Conservation (phyloP, 2,797 vertebrate species). For the Danio albolineatus region DNA sequence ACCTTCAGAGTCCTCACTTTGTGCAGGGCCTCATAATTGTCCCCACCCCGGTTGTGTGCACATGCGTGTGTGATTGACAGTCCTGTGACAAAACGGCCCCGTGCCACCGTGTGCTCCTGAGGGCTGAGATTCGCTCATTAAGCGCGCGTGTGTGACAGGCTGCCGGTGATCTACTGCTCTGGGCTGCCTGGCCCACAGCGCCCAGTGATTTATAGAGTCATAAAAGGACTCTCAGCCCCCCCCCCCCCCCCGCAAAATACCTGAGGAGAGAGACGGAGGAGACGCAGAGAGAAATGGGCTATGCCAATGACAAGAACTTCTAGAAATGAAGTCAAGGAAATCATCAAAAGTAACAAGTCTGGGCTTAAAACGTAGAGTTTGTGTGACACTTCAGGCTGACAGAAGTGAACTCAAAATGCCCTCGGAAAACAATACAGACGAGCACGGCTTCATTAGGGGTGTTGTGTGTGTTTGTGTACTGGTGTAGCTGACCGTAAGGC, state of each 20-base stretch:
- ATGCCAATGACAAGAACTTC: conserved; percentile 43
- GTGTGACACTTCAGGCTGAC: conserved; percentile 5
- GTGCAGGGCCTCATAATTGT: conserved; percentile 31
- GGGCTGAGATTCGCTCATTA: conserved; percentile 59
- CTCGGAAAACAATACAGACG: neutral
- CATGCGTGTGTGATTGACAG: conserved; percentile 53
- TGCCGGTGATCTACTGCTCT: conserved; percentile 55
- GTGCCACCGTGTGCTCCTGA: conserved; percentile 50
- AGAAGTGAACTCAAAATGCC: conserved; percentile 19
- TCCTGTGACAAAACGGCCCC: conserved; percentile 47
- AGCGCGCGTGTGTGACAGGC: conserved; percentile 54
- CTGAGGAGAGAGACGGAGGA: conserved; percentile 31
- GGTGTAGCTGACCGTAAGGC: neutral
- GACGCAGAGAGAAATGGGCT: conserved; percentile 15
- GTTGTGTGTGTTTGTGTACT: neutral
- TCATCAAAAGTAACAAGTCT: conserved; percentile 22
- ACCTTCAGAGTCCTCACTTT: conserved; percentile 36
- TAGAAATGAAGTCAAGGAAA: conserved; percentile 30
- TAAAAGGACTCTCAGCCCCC: conserved; percentile 44
- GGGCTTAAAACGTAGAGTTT: neutral
- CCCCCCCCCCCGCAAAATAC: neutral
- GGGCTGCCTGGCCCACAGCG: conserved; percentile 43
- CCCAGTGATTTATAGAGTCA: conserved; percentile 56
- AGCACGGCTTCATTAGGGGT: conserved; percentile 3
- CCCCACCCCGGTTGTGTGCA: conserved; percentile 1